Conservation (phyloP, 2,888 invertebrate species). For the Callimorpha dominula region DNA sequence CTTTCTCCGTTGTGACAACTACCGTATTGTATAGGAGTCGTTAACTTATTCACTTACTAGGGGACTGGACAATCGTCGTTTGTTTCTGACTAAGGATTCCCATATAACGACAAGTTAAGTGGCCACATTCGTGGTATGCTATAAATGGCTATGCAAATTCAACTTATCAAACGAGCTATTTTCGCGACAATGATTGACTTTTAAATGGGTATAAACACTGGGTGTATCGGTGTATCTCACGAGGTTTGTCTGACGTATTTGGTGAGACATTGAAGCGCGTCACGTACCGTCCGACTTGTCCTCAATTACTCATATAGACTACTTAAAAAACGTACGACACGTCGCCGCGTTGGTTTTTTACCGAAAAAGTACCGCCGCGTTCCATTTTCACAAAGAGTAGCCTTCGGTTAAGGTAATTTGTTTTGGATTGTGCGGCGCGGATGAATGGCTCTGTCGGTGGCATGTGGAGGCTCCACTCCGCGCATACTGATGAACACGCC, state of each 20-base stretch:
- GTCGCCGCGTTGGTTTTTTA: slow-evolving; percentile 53
- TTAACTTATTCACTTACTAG: slow-evolving; percentile 47
- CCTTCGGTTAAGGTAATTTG: slow-evolving; percentile 75
- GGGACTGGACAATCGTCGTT: slow-evolving; percentile 59
- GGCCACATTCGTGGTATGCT: slow-evolving; percentile 68
- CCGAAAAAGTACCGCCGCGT: slow-evolving; percentile 63
- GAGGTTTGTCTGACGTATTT: slow-evolving; percentile 47
- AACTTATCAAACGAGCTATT: slow-evolving; percentile 66
- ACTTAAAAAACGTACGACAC: slow-evolving; percentile 61
- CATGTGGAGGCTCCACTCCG: slow-evolving; percentile 54
- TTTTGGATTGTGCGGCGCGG: slow-evolving; percentile 72
- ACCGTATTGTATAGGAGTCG: slow-evolving; percentile 46
- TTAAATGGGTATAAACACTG: slow-evolving; percentile 72
- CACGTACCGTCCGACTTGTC: slow-evolving; percentile 55
- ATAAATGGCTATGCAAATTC: slow-evolving; percentile 73
- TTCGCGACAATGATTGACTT: slow-evolving; percentile 80
- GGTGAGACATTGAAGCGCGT: slow-evolving; percentile 32
- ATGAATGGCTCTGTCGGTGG: slow-evolving; percentile 69
- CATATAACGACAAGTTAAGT: slow-evolving; percentile 72
- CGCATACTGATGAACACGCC: slow-evolving; percentile 74
- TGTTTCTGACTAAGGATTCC: slow-evolving; percentile 59
- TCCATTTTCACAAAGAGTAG: slow-evolving; percentile 66
- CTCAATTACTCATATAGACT: slow-evolving; percentile 69
- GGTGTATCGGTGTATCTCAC: slow-evolving; percentile 62
- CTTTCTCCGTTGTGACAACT: slow-evolving; percentile 46